Evolutionary conservation across 2,113 vertebrate genomes (phyloP), one percentile per base, ranked within the genome.

Genomic region (Onychostoma macrolepis): DNA sequence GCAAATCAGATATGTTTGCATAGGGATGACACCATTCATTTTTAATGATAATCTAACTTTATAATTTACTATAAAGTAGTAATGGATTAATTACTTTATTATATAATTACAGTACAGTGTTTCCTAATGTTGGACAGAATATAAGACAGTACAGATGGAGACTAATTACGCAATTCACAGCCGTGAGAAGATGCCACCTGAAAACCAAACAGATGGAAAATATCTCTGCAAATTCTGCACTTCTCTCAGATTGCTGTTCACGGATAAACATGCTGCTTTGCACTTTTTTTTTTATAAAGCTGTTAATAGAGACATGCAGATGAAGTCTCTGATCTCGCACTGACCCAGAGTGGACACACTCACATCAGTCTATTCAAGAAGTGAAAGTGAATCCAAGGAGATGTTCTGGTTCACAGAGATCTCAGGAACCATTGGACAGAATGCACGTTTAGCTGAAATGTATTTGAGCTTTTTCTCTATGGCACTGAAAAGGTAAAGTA

Each of bases 141-240:
- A 13, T 78, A 26, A 63, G 13, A 50, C 76, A 38, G 12, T 89
- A 69, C 89, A 90, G 89, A 89, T 89, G 89, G 89, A 87, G 38
- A 17, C 87, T 89, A 89, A 90, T 89, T 86, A 85, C 75, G 36
- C 58, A 84, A 74, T 90, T 88, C 88, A 90, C 89, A 87, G 67
- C 71, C 78, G 45, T 80, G 45, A 78, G 72, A 89, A 89, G 87
- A 84, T 90, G 88, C 67, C 65, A 87, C 48, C 74, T 69, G 80
- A 79, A 85, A 86, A 13, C 41, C 17, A 84, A 89, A 89, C 88
- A 88, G 89, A 90, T 89, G 88, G 87, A 87, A 86, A 80, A 84
- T 76, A 69, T 69, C 75, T 75, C 87, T 76, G 71, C 76, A 65
- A 80, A 74, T 72, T 65, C 72, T 72, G 53, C 71, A 87, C 63